Percentiles rank a stretch among this genome's conserved stretches.
phyloP scores from a whole-genome alignment of 2,797 vertebrate species.

The Tachyglossus aculeatus region DNA sequence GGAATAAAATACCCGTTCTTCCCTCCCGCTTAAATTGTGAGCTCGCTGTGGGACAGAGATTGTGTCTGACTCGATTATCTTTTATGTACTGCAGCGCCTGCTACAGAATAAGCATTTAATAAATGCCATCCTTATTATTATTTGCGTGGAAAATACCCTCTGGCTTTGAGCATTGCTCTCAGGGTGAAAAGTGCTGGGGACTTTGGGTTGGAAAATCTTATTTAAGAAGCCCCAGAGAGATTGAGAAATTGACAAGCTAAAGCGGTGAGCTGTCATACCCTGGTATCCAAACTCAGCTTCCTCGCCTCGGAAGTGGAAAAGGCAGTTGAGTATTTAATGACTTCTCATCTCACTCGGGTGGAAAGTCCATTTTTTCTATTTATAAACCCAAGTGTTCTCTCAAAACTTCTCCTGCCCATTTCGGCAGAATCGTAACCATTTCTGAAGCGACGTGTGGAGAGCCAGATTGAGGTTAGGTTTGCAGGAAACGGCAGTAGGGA shows the following conservation, averaged over 20 bases:
- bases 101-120: no score
- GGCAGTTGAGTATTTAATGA: constrained; percentile 42
- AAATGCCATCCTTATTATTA: no score
- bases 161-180: constrained; percentile 11
- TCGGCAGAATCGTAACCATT: constrained; percentile 38
- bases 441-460: not conserved
- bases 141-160: no score
- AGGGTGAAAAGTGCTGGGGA: not conserved
- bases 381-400: constrained; percentile 44
- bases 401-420: constrained; percentile 23
- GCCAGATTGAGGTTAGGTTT: constrained; percentile 1
- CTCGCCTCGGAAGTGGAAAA: constrained; percentile 51
- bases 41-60: no score
- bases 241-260: constrained; percentile 41
- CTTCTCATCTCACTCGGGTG: constrained; percentile 58
- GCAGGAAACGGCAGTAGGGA: constrained; percentile 21
- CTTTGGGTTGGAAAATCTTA: constrained; percentile 1
- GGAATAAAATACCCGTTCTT: no score
- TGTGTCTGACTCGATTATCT: no score
- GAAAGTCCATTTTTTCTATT: constrained; percentile 56
- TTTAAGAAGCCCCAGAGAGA: constrained; percentile 35
- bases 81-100: no score
- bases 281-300: constrained; percentile 46
- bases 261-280: constrained; percentile 29
- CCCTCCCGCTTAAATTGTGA: no score